A percentile compares a stretch with the other conserved stretches of the same genome.
These are phyloP conservation scores for Apis florea DNA, from an alignment of 1,140 invertebrate genomes.

Conservation along the genomic window DNA sequence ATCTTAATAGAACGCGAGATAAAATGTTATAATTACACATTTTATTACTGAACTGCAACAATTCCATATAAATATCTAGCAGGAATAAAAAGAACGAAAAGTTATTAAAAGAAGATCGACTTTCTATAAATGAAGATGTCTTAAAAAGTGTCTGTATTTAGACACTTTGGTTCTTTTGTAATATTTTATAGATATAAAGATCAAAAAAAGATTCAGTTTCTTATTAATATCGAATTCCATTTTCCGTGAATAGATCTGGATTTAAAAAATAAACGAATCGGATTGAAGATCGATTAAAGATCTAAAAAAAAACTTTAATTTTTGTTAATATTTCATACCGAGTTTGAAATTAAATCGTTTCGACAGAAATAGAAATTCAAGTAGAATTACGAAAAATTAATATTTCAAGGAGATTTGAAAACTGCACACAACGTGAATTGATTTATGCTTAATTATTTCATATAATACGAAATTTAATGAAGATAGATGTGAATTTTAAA, in stretches of 20 bases:
- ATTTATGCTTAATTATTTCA: background rate
- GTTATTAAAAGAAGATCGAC: background rate
- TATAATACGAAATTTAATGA: background rate
- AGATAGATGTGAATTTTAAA: background rate
- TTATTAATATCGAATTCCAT: too few relatives aligned
- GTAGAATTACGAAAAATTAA: too few relatives aligned
- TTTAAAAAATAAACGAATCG: too few relatives aligned
- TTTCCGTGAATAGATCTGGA: too few relatives aligned
- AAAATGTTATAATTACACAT: background rate
- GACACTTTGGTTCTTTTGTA: too few relatives aligned
- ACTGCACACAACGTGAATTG: too few relatives aligned
- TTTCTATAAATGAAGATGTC: background rate
- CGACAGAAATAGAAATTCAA: too few relatives aligned
- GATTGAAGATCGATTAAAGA: background rate
- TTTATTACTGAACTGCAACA: background rate
- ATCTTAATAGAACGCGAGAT: background rate
- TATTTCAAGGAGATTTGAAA: too few relatives aligned
- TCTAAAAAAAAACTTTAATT: background rate
- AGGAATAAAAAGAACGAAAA: background rate
- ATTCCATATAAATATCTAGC: background rate
- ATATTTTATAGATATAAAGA: too few relatives aligned
- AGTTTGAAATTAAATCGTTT: background rate
- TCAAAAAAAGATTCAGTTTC: too few relatives aligned
- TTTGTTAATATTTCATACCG: background rate
- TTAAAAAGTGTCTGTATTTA: too few relatives aligned